These are phyloP conservation scores for Sycophila sp. DNA, from an alignment of 1,140 invertebrate genomes.

Conservation along the genomic window DNA sequence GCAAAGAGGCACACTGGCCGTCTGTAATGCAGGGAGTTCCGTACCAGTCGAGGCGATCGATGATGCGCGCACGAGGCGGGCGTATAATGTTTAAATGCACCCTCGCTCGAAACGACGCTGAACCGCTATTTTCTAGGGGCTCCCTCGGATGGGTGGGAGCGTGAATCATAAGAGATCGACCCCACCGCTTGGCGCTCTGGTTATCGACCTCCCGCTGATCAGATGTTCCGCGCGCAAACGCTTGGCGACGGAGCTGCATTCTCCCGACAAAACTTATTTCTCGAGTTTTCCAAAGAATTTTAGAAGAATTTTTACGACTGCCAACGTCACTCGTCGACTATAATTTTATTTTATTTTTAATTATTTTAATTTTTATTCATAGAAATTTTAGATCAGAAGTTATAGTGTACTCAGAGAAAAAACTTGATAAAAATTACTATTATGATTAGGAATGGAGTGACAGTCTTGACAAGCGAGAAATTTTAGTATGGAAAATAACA, in stretches of 20 bases:
- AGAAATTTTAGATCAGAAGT: too few species aligned
- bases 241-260: neutral
- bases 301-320: too few species aligned
- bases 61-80: neutral
- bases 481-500: too few species aligned
- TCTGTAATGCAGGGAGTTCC: neutral
- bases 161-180: slow-evolving; percentile 4
- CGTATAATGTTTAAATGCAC: neutral
- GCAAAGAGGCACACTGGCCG: too few species aligned
- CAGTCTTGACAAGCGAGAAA: too few species aligned
- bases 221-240: neutral
- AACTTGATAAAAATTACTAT: too few species aligned
- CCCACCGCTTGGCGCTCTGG: neutral
- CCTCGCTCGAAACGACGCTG: neutral
- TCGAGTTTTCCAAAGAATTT: too few species aligned
- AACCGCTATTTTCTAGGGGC: neutral
- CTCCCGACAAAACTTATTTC: neutral
- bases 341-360: too few species aligned
- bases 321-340: too few species aligned
- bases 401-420: too few species aligned
- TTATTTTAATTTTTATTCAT: too few species aligned
- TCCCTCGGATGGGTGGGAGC: neutral
- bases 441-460: too few species aligned
- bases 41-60: neutral
- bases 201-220: neutral